Conservation (phyloP, 2,113 vertebrate genomes). For the Pygoscelis adeliae region DNA sequence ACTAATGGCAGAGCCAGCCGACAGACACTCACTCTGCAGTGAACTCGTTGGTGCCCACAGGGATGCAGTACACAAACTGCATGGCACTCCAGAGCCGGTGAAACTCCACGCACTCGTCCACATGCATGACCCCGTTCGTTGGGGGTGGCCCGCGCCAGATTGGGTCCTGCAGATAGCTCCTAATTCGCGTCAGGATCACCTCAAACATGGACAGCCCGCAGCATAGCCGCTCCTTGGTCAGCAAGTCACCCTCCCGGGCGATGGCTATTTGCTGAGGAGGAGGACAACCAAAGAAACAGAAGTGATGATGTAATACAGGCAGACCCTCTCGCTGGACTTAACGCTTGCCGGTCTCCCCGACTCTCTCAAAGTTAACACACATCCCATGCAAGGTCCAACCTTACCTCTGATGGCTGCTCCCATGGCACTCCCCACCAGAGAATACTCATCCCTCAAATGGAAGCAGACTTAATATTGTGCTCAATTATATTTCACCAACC, state of each 20-base stretch:
- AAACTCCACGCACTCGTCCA: slow-evolving; percentile 97
- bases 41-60: slow-evolving; percentile 97
- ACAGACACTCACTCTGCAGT: slow-evolving; percentile 91
- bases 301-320: not conserved
- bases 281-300: slow-evolving; percentile 24
- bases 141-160: slow-evolving; percentile 97
- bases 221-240: slow-evolving; percentile 98
- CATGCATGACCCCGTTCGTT: slow-evolving; percentile 98
- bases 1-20: rapidly evolving
- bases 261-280: slow-evolving; percentile 95
- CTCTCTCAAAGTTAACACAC: not conserved
- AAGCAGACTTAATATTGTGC: not conserved
- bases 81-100: slow-evolving; percentile 99
- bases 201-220: slow-evolving; percentile 99
- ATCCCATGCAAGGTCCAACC: not conserved
- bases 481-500: not conserved
- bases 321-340: not conserved
- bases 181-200: slow-evolving; percentile 95
- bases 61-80: slow-evolving; percentile 99
- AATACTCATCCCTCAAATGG: not conserved
- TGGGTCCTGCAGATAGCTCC: slow-evolving; percentile 94
- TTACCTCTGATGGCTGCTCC: slow-evolving; percentile 42
- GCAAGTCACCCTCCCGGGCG: slow-evolving; percentile 94
- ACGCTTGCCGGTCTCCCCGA: not conserved
- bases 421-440: not conserved